Conservation (phyloP, 2,888 invertebrate species). For the Melieria crassipennis region DNA sequence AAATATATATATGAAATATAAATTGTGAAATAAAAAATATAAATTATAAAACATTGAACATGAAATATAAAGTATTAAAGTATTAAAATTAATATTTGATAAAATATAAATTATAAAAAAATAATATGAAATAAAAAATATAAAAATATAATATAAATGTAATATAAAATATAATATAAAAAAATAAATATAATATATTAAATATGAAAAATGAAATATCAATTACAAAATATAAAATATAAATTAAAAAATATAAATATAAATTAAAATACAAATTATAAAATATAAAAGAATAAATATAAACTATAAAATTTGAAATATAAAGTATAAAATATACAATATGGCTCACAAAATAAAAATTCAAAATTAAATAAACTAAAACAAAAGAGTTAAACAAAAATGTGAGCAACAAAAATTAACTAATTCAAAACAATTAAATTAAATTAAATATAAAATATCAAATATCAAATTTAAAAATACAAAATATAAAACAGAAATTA, state of each 20-base stretch:
- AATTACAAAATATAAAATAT: slow-evolving; percentile 20
- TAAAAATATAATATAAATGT: slow-evolving; percentile 9
- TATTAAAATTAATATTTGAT: slow-evolving; percentile 24
- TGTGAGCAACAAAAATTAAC: slow-evolving; percentile 30
- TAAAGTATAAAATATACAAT: slow-evolving; percentile 26
- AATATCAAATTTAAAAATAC: slow-evolving; percentile 18
- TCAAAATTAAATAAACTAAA: not conserved
- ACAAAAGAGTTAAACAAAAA: not conserved
- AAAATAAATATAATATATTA: slow-evolving; percentile 15
- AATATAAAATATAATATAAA: slow-evolving; percentile 13
- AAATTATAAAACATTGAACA: slow-evolving; percentile 27
- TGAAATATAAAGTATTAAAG: slow-evolving; percentile 12
- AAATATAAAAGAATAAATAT: slow-evolving; percentile 27
- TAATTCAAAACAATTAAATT: slow-evolving; percentile 39
- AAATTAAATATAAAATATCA: slow-evolving; percentile 31
- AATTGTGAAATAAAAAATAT: slow-evolving; percentile 27
- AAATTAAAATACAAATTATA: slow-evolving; percentile 24
- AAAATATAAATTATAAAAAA: not conserved
- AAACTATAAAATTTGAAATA: slow-evolving; percentile 13
- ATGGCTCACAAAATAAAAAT: not conserved
- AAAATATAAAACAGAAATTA: slow-evolving; percentile 9
- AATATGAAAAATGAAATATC: slow-evolving; percentile 24
- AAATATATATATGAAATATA: slow-evolving; percentile 9
- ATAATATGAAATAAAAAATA: no score
- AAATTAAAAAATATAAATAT: slow-evolving; percentile 30